A percentile compares a stretch with the other conserved stretches of the same genome.
phyloP scores from a whole-genome alignment of 2,797 vertebrate genomes.

The Macropus fuliginosus region DNA sequence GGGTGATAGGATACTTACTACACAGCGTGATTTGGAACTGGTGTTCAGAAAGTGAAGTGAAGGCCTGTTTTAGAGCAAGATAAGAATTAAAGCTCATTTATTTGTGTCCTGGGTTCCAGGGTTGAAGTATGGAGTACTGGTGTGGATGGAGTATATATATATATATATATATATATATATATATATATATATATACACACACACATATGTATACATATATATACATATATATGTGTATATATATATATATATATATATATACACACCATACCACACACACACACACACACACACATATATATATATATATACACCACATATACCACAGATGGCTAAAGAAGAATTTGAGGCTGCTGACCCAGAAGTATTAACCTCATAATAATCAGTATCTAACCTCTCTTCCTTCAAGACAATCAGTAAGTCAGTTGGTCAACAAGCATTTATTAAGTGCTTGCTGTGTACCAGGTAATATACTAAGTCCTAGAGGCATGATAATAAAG shows the following conservation, averaged over 20 bases:
- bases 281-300: no score
- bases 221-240: no score
- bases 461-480: background rate
- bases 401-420: background rate
- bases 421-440: background rate
- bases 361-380: background rate
- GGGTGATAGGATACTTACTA: background rate
- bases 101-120: background rate
- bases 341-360: background rate
- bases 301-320: no score
- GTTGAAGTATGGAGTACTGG: background rate
- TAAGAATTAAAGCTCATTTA: background rate
- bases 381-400: background rate
- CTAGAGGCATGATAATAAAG: background rate
- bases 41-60: background rate
- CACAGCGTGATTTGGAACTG: background rate
- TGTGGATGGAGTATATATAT: background rate
- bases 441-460: background rate
- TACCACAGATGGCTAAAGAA: background rate
- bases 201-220: no score
- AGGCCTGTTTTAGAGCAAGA: background rate
- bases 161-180: no score
- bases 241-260: no score
- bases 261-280: no score
- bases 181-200: no score